Base-by-base conservation (phyloP, 2,888 invertebrate species). In the Amiota communis region DNA sequence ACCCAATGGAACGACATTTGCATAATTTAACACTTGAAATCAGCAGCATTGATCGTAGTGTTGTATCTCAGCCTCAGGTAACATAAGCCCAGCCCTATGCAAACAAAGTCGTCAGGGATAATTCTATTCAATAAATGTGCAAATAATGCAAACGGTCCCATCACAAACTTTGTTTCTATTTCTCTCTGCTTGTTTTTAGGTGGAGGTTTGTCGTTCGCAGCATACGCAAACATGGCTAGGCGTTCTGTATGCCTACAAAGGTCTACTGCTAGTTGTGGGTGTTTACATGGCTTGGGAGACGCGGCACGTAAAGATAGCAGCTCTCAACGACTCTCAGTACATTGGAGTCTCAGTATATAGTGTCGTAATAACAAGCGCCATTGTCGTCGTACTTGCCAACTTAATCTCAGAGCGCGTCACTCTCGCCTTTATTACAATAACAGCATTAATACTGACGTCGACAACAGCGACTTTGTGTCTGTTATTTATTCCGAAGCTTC, bases 261-360 rank as follows among this genome's bases (percentile, higher is more conserved):
- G 96, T 1, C 92, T 97, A 0, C 91, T 97, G 17, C 92, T 97
- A 15, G 92, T 97, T 48, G 96, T 97, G 75, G 97, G 97, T 0
- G 95, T 97, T 4, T 97, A 97, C 90, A 97, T 97, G 97, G 97
- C 97, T 0, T 97, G 97, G 97, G 97, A 97, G 91, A 98, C 97
- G 11, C 93, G 96, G 70, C 94, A 95, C 88, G 96, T 98, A 36
- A 97, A 97, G 90, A 96, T 97, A 81, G 95, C 96, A 13, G 96
- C 96, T 0, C 90, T 98, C 46, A 97, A 97, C 90, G 97, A 98
- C 90, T 97, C 97, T 8, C 96, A 97, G 87, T 97, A 97, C 89
- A 97, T 98, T 80, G 97, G 96, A 12, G 94, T 97, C 88, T 97
- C 96, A 81, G 97, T 97, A 0, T 97, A 98, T 87, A 96, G 94